These are phyloP conservation scores for Cheilosia grossa DNA, from an alignment of 2,888 invertebrate species.

Conservation along the genomic window DNA sequence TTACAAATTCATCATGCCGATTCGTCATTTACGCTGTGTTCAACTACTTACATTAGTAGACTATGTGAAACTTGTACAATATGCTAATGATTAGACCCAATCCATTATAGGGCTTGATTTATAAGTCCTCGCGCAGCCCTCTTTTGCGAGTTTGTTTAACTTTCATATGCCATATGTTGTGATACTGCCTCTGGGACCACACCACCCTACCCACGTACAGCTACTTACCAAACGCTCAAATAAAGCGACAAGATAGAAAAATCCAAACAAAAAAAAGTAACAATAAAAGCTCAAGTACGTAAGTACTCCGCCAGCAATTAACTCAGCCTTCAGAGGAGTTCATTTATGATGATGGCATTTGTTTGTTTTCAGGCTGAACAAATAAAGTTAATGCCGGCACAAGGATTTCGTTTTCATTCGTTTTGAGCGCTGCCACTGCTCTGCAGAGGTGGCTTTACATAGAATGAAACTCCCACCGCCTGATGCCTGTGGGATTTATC, in stretches of 20 bases:
- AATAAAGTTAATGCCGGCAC: conserved; percentile 50
- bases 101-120: background rate
- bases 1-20: too few relatives aligned
- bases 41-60: too few relatives aligned
- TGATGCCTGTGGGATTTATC: conserved; percentile 52
- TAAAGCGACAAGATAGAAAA: conserved; percentile 18
- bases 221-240: conserved; percentile 14
- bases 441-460: conserved; percentile 15
- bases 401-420: conserved; percentile 37
- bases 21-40: too few relatives aligned
- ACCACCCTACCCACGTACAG: background rate
- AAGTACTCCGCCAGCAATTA: conserved; percentile 55
- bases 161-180: background rate
- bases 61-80: too few relatives aligned
- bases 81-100: too few relatives aligned
- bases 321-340: conserved; percentile 57
- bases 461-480: conserved; percentile 17
- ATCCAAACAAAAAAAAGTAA: conserved; percentile 23
- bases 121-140: background rate
- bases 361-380: conserved; percentile 59
- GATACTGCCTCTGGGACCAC: background rate
- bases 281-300: conserved; percentile 42
- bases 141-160: background rate
- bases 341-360: conserved; percentile 65
- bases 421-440: conserved; percentile 13